These are phyloP conservation scores for Drosophila sucinea DNA, from an alignment of 1,140 invertebrate genomes.

Conservation along the genomic window DNA sequence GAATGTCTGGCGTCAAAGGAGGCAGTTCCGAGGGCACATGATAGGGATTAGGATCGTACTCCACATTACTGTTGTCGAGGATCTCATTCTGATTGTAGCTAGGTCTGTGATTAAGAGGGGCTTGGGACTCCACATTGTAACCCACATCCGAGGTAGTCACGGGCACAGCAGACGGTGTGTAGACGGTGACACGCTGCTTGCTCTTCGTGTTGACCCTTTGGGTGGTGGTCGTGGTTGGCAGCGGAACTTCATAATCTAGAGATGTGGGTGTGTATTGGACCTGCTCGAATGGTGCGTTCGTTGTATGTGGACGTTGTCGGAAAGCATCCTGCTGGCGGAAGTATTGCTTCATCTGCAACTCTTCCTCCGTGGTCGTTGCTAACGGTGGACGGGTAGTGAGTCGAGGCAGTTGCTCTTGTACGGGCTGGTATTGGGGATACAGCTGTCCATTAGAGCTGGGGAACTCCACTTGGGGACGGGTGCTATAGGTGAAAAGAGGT, in stretches of 20 bases:
- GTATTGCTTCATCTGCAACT: constrained; percentile 79
- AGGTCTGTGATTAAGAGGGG: constrained; percentile 63
- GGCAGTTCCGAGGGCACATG: constrained; percentile 83
- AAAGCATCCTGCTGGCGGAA: constrained; percentile 81
- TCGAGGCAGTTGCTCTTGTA: constrained; percentile 55
- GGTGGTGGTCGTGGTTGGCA: constrained; percentile 50
- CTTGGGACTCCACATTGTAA: constrained; percentile 57
- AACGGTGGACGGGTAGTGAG: constrained; percentile 66
- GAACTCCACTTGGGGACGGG: constrained; percentile 73
- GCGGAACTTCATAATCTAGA: constrained; percentile 49
- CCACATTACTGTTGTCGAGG: constrained; percentile 66
- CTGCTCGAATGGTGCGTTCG: constrained; percentile 71
- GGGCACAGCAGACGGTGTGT: constrained; percentile 55
- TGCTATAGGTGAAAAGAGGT: constrained; percentile 68
- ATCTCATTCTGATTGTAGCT: constrained; percentile 76
- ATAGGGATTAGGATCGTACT: constrained; percentile 80
- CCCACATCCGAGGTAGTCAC: constrained; percentile 71
- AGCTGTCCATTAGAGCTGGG: constrained; percentile 69
- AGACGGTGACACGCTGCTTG: constrained; percentile 68
- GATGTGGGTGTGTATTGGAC: constrained; percentile 67
- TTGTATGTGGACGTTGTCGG: constrained; percentile 73
- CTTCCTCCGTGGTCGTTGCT: constrained; percentile 50
- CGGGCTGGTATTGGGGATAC: constrained; percentile 59
- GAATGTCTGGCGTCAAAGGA: constrained; percentile 84
- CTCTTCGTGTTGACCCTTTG: constrained; percentile 43